phyloP scores from a whole-genome alignment of 2,797 vertebrate genomes.

The Acanthurus leucopareius region DNA sequence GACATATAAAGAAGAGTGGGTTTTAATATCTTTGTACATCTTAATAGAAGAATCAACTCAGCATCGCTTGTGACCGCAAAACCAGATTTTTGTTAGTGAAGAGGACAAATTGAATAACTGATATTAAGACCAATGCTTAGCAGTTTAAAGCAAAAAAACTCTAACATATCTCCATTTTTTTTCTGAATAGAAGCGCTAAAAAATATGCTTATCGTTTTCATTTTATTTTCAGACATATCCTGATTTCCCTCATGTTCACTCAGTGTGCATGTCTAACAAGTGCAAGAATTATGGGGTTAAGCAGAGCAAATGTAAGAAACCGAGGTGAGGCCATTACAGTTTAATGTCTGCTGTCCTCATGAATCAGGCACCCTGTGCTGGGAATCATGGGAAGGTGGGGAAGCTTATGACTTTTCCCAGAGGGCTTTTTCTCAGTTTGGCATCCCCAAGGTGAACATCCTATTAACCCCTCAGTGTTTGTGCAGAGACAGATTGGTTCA shows the following conservation, averaged over 20 bases:
- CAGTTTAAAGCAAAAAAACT: not conserved
- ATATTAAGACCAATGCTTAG: not conserved
- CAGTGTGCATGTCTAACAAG: constrained; percentile 49
- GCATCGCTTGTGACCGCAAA: not conserved
- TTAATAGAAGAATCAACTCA: not conserved
- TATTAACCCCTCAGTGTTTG: constrained; percentile 74
- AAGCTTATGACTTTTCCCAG: constrained; percentile 40
- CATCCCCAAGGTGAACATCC: constrained; percentile 74
- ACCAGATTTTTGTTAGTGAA: not conserved
- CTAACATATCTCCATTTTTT: not conserved
- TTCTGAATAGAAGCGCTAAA: constrained; percentile 3
- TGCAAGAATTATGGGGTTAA: constrained; percentile 46
- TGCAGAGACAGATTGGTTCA: constrained; percentile 66
- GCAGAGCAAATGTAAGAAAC: constrained; percentile 47
- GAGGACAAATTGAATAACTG: not conserved
- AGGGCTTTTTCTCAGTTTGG: constrained; percentile 62
- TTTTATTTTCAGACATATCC: not conserved
- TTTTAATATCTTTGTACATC: not conserved
- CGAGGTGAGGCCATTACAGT: constrained; percentile 42
- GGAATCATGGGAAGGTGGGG: constrained; percentile 42
- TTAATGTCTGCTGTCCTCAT: constrained; percentile 62
- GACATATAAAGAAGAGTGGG: not conserved
- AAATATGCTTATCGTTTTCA: not conserved
- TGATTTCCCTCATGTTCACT: constrained; percentile 26
- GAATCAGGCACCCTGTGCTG: constrained; percentile 44